Evolutionary conservation across 2,888 invertebrate genomes (phyloP).

Genomic region (Tenthredo scrophulariae): DNA sequence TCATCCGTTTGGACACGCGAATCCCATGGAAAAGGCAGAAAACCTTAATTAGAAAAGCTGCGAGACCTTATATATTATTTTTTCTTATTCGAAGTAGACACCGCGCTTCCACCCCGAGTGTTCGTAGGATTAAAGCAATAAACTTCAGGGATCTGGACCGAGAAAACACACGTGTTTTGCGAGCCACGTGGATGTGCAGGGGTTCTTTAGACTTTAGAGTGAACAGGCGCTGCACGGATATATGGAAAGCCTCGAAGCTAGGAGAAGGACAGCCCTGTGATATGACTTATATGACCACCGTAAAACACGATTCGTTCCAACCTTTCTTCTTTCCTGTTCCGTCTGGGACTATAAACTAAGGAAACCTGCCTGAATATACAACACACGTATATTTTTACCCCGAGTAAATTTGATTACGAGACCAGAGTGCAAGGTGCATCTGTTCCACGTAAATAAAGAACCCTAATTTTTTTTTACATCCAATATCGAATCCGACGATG

Average conservation of each 20-base stretch:
- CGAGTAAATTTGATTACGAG: constrained; percentile 6
- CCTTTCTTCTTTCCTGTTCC: constrained; percentile 18
- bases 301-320: constrained; percentile 27
- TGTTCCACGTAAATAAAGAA: neutral
- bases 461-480: neutral
- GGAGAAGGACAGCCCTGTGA: constrained; percentile 27
- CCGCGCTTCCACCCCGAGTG: neutral
- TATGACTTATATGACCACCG: constrained; percentile 34
- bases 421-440: constrained; percentile 35
- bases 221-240: neutral
- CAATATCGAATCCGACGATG: neutral
- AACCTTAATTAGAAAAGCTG: neutral
- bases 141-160: neutral
- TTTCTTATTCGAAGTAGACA: constrained; percentile 12
- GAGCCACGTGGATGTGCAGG: constrained; percentile 25
- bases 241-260: constrained; percentile 41
- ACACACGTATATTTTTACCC: constrained; percentile 2
- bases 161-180: constrained; percentile 31
- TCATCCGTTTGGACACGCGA: neutral
- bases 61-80: neutral
- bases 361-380: constrained; percentile 2
- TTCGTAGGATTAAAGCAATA: constrained; percentile 27
- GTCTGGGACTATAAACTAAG: constrained; percentile 21
- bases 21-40: neutral
- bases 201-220: neutral